phyloP scores from a whole-genome alignment of 2,888 invertebrate genomes.

The Heliconius ethilla region DNA sequence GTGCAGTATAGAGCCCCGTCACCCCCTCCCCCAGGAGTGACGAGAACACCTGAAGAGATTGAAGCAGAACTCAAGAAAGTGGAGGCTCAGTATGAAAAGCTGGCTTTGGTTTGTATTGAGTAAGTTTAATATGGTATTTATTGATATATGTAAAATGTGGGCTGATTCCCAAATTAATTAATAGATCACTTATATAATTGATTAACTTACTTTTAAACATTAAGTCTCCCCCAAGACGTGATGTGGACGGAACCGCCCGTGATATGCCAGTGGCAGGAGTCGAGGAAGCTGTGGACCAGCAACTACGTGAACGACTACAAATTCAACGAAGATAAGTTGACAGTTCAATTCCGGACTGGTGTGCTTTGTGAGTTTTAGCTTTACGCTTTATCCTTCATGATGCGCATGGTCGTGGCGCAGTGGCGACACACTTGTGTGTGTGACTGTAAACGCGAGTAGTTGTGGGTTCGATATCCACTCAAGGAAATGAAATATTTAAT shows the following conservation, averaged over 20 bases:
- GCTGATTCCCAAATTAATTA: too few species aligned
- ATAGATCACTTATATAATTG: background rate
- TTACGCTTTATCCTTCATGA: background rate
- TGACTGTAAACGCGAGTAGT: too few species aligned
- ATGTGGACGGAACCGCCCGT: constrained; percentile 91
- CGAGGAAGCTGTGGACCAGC: constrained; percentile 84
- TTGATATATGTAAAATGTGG: too few species aligned
- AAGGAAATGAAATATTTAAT: too few species aligned
- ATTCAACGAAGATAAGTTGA: constrained; percentile 92
- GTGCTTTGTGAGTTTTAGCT: constrained; percentile 69
- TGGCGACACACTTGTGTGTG: too few species aligned
- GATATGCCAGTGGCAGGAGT: constrained; percentile 87
- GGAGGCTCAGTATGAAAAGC: constrained; percentile 87
- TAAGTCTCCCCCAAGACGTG: constrained; percentile 85
- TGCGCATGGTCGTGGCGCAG: too few species aligned
- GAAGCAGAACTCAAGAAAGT: constrained; percentile 89
- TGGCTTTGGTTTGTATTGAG: constrained; percentile 87
- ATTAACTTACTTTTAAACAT: background rate
- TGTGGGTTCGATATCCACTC: too few species aligned
- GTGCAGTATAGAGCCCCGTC: constrained; percentile 86
- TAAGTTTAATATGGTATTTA: constrained; percentile 59
- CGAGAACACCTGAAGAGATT: constrained; percentile 89
- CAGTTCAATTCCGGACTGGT: constrained; percentile 88
- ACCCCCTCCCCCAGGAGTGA: constrained; percentile 84
- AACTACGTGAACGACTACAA: constrained; percentile 89